Percentiles rank a stretch among this genome's conserved stretches.
Evolutionary conservation across 1,140 invertebrate species (phyloP).

Genomic region (Papilio machaon): DNA sequence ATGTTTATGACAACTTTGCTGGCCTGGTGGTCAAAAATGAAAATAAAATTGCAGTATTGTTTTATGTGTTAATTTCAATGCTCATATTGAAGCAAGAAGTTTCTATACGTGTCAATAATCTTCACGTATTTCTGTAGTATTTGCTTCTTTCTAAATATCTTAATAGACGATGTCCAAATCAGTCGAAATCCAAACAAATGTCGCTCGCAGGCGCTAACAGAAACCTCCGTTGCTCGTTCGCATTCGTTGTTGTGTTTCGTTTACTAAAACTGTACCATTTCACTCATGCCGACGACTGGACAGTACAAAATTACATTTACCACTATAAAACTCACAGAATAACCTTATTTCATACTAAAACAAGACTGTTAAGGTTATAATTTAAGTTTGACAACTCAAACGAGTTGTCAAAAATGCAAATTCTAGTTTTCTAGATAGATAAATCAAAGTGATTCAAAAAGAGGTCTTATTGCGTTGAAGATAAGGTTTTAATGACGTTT

Average conservation of each 20-base stretch:
- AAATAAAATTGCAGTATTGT: too few species aligned
- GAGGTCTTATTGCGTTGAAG: conserved; percentile 13
- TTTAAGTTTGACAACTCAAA: conserved; percentile 36
- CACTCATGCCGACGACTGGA: background rate
- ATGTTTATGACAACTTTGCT: too few species aligned
- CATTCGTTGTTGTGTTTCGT: conserved; percentile 21
- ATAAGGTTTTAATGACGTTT: conserved; percentile 35
- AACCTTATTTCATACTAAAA: conserved; percentile 24
- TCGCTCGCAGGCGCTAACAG: background rate
- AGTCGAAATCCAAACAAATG: conserved; percentile 8
- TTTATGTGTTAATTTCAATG: too few species aligned
- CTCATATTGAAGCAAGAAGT: too few species aligned
- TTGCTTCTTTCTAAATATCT: background rate
- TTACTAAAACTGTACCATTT: conserved; percentile 26
- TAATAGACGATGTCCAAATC: background rate
- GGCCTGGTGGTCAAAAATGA: too few species aligned
- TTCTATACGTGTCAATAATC: background rate
- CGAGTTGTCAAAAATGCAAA: conserved; percentile 38
- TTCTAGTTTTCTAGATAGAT: background rate
- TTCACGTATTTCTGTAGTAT: background rate
- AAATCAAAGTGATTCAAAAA: conserved; percentile 24
- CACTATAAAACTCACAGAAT: background rate
- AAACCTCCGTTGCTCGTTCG: conserved; percentile 6
- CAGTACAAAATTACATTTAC: conserved; percentile 9
- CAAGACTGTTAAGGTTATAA: background rate